Conservation (phyloP, 2,113 vertebrate genomes). For the Glareola pratincola region DNA sequence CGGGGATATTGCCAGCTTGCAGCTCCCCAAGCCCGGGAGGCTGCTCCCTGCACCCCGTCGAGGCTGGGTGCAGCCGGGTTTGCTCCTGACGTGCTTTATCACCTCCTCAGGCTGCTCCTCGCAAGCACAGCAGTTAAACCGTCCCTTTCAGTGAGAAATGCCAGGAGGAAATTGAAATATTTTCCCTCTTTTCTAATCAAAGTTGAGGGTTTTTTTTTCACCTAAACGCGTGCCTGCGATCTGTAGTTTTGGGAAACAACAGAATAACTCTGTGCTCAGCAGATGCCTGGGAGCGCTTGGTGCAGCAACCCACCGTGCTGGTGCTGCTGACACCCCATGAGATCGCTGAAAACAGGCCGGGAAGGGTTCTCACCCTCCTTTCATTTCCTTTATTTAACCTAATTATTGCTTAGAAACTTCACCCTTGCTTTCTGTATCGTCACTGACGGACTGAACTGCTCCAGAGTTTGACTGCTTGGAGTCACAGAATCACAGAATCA, state of each 20-base stretch:
- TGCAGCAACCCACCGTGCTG: background rate
- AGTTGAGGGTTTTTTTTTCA: background rate
- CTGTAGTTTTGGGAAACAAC: background rate
- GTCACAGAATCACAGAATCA: no score
- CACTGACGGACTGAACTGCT: background rate
- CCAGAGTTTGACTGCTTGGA: background rate
- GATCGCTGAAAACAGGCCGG: background rate
- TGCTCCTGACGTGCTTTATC: background rate
- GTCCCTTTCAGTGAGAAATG: background rate
- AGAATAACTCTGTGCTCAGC: background rate
- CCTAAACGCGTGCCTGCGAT: background rate
- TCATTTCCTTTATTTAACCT: background rate
- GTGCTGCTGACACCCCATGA: background rate
- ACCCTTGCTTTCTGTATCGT: background rate
- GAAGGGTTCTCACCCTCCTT: background rate
- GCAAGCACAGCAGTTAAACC: background rate
- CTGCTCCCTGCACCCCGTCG: background rate
- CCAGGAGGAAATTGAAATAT: background rate
- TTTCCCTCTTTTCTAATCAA: background rate
- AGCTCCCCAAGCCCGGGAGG: background rate
- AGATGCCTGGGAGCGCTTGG: background rate
- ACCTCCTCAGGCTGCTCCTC: background rate
- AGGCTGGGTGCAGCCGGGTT: background rate
- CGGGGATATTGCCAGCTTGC: background rate
- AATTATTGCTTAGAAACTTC: background rate